Evolutionary conservation across 2,113 vertebrate species (phyloP).

Genomic region (Serilophus lunatus): DNA sequence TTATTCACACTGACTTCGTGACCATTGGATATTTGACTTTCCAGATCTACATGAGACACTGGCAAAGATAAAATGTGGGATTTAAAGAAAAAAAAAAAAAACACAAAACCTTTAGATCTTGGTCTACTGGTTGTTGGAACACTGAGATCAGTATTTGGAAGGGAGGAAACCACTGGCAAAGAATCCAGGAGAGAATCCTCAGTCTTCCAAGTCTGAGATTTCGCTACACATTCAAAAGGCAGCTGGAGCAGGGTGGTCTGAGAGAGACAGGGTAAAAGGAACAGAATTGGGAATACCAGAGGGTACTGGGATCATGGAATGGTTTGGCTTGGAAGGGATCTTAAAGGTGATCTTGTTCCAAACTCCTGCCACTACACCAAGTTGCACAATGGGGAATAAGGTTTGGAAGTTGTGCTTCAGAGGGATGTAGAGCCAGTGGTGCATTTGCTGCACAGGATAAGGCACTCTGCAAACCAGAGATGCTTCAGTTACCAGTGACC

Average conservation of each 20-base stretch:
- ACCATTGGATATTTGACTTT: not conserved
- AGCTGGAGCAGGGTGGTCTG: not conserved
- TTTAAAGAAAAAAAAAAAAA: not conserved
- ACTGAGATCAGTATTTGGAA: not conserved
- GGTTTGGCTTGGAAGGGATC: not conserved
- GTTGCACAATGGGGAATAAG: not conserved
- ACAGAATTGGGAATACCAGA: not conserved
- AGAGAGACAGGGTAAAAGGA: not conserved
- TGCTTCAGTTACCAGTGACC: not conserved
- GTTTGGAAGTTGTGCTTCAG: not conserved
- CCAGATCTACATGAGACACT: not conserved
- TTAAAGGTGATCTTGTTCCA: not conserved
- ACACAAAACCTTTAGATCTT: not conserved
- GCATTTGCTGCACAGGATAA: not conserved
- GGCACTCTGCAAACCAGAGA: not conserved
- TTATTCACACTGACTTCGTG: not conserved
- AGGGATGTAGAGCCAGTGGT: not conserved
- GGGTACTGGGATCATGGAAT: fast-evolving
- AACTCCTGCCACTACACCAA: not conserved
- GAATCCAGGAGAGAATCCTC: not conserved
- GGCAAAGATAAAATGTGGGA: not conserved
- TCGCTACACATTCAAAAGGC: not conserved
- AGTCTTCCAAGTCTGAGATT: not conserved
- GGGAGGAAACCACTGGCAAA: not conserved
- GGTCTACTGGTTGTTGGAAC: not conserved